These are phyloP conservation scores for Argyrosomus regius DNA, from an alignment of 2,797 vertebrate species.

Conservation along the genomic window DNA sequence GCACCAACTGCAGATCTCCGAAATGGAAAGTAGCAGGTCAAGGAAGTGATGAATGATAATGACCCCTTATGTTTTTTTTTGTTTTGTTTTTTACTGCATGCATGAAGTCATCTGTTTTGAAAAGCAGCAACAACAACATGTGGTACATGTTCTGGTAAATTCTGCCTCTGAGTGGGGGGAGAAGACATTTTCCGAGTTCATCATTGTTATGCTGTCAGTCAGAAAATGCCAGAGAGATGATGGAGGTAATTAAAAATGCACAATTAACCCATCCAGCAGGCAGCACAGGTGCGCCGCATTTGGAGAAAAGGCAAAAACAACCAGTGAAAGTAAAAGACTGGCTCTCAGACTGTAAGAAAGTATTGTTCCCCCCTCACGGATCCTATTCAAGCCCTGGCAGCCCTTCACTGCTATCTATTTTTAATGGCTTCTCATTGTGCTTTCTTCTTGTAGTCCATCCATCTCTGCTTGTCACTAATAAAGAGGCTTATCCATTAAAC, in stretches of 20 bases:
- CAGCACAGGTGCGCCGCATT: constrained; percentile 31
- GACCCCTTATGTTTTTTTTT: background rate
- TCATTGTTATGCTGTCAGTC: constrained; percentile 14
- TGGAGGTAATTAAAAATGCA: constrained; percentile 33
- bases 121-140: background rate
- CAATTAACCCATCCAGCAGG: constrained; percentile 19
- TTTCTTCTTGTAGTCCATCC: constrained; percentile 77
- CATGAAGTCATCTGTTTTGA: background rate
- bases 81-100: background rate
- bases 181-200: constrained; percentile 2
- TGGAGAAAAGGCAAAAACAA: constrained; percentile 24
- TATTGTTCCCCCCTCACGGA: constrained; percentile 61
- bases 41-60: constrained; percentile 5
- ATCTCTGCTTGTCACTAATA: constrained; percentile 76
- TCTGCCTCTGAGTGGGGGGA: background rate
- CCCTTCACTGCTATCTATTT: constrained; percentile 76
- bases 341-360: constrained; percentile 42
- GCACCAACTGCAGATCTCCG: constrained; percentile 15
- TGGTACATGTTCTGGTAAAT: background rate
- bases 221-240: background rate
- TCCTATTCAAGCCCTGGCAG: constrained; percentile 72
- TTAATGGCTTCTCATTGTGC: constrained; percentile 82
- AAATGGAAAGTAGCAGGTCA: constrained; percentile 23
- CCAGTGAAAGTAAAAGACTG: constrained; percentile 62
- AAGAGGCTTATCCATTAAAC: constrained; percentile 81